Conservation (phyloP, 2,797 vertebrate genomes). For the Danionella dracula region DNA sequence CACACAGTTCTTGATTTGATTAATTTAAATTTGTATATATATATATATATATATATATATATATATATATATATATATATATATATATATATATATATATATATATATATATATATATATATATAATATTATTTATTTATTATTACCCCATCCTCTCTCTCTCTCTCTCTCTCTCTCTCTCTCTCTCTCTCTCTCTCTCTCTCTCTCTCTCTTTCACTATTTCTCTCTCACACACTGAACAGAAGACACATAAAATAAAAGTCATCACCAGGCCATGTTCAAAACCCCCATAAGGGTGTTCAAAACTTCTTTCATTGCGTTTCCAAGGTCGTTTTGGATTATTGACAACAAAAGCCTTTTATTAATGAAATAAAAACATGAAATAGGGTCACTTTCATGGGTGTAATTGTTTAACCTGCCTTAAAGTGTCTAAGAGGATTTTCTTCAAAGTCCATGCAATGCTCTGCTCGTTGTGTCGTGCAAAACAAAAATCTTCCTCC, state of each 20-base stretch:
- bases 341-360: neutral
- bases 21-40: too few relatives aligned
- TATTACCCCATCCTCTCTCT: too few relatives aligned
- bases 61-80: too few relatives aligned
- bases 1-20: too few relatives aligned
- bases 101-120: too few relatives aligned
- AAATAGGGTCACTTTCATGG: neutral
- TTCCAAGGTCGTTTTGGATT: conserved; percentile 9
- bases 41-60: too few relatives aligned
- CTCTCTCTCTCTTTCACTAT: too few relatives aligned
- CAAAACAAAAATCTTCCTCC: neutral
- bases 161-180: too few relatives aligned
- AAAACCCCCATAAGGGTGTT: neutral
- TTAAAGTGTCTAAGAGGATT: neutral
- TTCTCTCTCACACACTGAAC: neutral
- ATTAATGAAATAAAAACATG: neutral
- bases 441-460: neutral
- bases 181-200: too few relatives aligned
- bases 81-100: too few relatives aligned
- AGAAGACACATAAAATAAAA: conserved; percentile 2
- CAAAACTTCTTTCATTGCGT: neutral
- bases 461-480: neutral
- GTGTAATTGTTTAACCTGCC: neutral
- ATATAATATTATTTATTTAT: too few relatives aligned
- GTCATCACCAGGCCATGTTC: neutral